Conservation (phyloP, 2,113 vertebrate species). For the Aspidoscelis tigris region DNA sequence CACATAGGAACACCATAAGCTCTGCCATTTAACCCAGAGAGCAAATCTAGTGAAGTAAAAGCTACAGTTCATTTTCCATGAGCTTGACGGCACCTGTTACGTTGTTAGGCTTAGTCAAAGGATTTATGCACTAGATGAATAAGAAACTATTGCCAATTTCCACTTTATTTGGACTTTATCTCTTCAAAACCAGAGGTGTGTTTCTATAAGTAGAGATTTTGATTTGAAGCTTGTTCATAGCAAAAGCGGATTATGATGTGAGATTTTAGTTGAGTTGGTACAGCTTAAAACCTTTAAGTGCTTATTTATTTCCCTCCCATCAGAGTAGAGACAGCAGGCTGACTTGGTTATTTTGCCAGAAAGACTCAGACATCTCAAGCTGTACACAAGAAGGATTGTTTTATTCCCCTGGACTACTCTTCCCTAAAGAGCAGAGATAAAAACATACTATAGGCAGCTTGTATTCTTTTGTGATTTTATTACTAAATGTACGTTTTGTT, state of each 20-base stretch:
- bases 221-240: background rate
- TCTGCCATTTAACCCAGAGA: background rate
- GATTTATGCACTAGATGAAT: background rate
- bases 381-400: background rate
- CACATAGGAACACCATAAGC: background rate
- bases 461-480: background rate
- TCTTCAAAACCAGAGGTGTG: background rate
- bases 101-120: background rate
- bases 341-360: background rate
- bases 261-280: constrained; percentile 8
- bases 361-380: background rate
- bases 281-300: background rate
- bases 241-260: background rate
- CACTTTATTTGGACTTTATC: background rate
- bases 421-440: background rate
- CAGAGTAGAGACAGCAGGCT: background rate
- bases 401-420: background rate
- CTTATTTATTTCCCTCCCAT: background rate
- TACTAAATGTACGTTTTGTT: background rate
- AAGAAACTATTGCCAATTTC: background rate
- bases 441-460: background rate
- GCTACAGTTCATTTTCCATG: constrained; percentile 14
- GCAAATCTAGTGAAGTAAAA: background rate
- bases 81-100: background rate
- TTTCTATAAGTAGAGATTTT: background rate